Evolutionary conservation across 2,888 invertebrate species (phyloP).

Genomic region (Archips crataeganus): DNA sequence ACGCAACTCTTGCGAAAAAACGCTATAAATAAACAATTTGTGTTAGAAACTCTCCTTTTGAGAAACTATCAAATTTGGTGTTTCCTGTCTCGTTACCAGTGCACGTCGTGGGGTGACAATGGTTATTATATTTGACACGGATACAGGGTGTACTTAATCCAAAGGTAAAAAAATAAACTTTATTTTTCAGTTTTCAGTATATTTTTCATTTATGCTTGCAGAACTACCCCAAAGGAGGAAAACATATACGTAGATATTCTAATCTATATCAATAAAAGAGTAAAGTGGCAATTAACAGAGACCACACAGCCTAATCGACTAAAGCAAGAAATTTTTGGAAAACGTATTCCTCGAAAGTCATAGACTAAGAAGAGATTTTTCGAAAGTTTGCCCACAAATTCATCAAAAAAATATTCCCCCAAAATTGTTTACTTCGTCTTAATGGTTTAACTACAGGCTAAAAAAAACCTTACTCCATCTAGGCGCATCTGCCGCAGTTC

Average conservation of each 20-base stretch:
- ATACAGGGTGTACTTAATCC: not conserved
- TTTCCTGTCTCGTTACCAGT: conserved; percentile 70
- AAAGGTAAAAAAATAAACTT: no score
- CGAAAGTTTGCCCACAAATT: not conserved
- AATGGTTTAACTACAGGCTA: conserved; percentile 55
- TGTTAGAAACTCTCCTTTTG: conserved; percentile 26
- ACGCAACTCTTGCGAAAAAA: conserved; percentile 42
- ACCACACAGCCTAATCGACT: no score
- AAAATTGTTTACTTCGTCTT: not conserved
- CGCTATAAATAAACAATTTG: conserved; percentile 4
- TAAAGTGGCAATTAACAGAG: no score
- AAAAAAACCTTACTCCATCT: conserved; percentile 66
- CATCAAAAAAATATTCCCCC: not conserved
- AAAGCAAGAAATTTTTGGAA: no score
- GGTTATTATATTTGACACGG: not conserved
- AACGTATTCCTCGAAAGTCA: no score
- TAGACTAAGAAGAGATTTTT: no score
- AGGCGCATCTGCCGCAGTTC: conserved; percentile 78
- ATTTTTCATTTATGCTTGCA: no score
- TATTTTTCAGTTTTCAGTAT: no score
- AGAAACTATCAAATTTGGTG: conserved; percentile 57
- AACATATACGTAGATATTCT: no score
- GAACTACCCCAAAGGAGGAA: no score
- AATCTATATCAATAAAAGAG: not conserved
- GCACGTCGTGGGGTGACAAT: conserved; percentile 51